Base-by-base conservation (phyloP, 1,140 invertebrate species). In the Melipona quadrifasciata region DNA sequence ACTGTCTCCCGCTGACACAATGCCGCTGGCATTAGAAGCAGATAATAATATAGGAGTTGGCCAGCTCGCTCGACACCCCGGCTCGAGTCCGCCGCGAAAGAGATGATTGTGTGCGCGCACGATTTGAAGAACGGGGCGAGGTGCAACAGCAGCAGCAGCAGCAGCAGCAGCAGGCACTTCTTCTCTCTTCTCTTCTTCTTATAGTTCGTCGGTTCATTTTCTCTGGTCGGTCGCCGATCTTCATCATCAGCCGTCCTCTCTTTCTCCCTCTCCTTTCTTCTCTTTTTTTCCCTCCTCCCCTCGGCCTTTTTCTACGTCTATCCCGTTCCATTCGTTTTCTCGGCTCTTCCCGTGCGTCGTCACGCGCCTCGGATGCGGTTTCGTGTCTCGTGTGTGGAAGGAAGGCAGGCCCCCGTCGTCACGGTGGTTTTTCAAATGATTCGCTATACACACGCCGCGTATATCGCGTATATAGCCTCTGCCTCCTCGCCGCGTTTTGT, bases 401-500 rank as follows among this genome's bases (percentile, higher is more conserved):
- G 75, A 47, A 47, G 39, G 6, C 39, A 47, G 39, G 8, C 39
- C 39, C 8, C 83, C 84, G 76, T 72, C 79, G 84, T 85, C 87
- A 89, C 87, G 87, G 79, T 88, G 47, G 83, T 88, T 89, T 88
- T 70, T 34, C 67, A 68, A 75, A 83, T 86, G 82, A 88, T 89
- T 88, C 78, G 76, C 68, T 72, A 87, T 88, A 88, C 78, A 87
- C 86, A 81, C 70, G 82, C 51, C 71, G 80, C 57, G 55, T 34
- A 81, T 85, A 47, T 47, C 39, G 39, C 39, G 6, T 47, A 47
- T 47, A 8, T n/a, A 47, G 64, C 55, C 27, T 21, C 72, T 24
- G 73, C 51, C 76, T 68, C 51, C 72, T 68, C 55, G 24, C 71
- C 57, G 76, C 61, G 64, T 85, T 88, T 74, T 87, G 31, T 31